A percentile compares a stretch with the other conserved stretches of the same genome.
phyloP scores from a whole-genome alignment of 1,140 invertebrate species.

The Pristionchus pacificus region DNA sequence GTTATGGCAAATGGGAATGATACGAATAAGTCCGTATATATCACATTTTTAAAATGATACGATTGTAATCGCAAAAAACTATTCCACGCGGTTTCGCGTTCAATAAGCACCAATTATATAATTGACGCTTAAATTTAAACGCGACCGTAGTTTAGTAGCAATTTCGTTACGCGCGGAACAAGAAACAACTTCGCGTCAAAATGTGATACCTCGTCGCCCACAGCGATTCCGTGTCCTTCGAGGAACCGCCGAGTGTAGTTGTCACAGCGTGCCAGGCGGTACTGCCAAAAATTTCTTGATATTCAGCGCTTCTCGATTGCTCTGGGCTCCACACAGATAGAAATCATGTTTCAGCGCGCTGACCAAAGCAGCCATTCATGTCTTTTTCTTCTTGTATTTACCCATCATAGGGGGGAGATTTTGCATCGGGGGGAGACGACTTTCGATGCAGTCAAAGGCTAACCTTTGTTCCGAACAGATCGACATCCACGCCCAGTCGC shows the following conservation, averaged over 20 bases:
- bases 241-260: conserved; percentile 22
- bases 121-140: conserved; percentile 6
- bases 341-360: too few species aligned
- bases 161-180: neutral
- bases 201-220: conserved; percentile 15
- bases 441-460: neutral
- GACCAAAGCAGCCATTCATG: too few species aligned
- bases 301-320: too few species aligned
- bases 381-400: neutral
- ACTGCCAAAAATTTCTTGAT: too few species aligned
- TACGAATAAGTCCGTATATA: neutral
- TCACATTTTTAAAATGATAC: too few species aligned
- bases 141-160: neutral
- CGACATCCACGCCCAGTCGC: conserved; percentile 19
- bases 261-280: conserved; percentile 23
- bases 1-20: neutral
- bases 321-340: too few species aligned
- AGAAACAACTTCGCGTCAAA: conserved; percentile 19
- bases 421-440: too few species aligned
- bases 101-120: too few species aligned
- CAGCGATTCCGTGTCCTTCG: conserved; percentile 22
- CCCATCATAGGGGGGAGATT: too few species aligned
- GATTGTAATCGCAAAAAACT: too few species aligned
- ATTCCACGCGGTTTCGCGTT: neutral
- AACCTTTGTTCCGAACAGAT: conserved; percentile 16